These are phyloP conservation scores for Schrankia costaestrigalis DNA, from an alignment of 2,888 invertebrate species.

Conservation along the genomic window DNA sequence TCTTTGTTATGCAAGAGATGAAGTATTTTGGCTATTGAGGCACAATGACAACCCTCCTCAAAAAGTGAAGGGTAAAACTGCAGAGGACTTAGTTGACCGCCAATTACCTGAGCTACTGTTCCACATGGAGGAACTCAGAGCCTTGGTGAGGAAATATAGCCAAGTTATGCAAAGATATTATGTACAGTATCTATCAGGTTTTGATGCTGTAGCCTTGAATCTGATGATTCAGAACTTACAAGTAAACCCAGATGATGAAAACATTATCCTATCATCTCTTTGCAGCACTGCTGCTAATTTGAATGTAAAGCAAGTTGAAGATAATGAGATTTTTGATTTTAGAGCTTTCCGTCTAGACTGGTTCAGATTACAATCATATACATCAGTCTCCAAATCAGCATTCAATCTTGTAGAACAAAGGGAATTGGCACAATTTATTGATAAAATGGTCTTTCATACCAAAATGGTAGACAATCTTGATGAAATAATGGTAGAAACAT, in stretches of 20 bases:
- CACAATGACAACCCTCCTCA: constrained; percentile 98
- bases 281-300: constrained; percentile 93
- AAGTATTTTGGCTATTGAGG: constrained; percentile 97
- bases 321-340: constrained; percentile 97
- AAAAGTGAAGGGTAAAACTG: constrained; percentile 91
- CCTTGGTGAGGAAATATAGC: constrained; percentile 96
- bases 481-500: constrained; percentile 97
- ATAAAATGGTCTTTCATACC: constrained; percentile 97
- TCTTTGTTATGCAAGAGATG: constrained; percentile 96
- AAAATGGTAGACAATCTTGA: constrained; percentile 99
- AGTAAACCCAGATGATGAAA: constrained; percentile 96
- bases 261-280: constrained; percentile 94
- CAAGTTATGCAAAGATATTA: constrained; percentile 99
- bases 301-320: constrained; percentile 97
- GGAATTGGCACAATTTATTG: constrained; percentile 94
- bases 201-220: constrained; percentile 95
- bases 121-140: constrained; percentile 98
- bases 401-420: constrained; percentile 90
- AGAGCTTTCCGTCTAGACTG: constrained; percentile 97
- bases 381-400: constrained; percentile 91
- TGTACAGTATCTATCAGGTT: constrained; percentile 97
- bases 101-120: constrained; percentile 98
- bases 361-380: constrained; percentile 97
- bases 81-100: constrained; percentile 96
- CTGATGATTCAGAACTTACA: constrained; percentile 91